These are phyloP conservation scores for Anaspis maculata DNA, from an alignment of 2,888 invertebrate genomes.

Conservation along the genomic window DNA sequence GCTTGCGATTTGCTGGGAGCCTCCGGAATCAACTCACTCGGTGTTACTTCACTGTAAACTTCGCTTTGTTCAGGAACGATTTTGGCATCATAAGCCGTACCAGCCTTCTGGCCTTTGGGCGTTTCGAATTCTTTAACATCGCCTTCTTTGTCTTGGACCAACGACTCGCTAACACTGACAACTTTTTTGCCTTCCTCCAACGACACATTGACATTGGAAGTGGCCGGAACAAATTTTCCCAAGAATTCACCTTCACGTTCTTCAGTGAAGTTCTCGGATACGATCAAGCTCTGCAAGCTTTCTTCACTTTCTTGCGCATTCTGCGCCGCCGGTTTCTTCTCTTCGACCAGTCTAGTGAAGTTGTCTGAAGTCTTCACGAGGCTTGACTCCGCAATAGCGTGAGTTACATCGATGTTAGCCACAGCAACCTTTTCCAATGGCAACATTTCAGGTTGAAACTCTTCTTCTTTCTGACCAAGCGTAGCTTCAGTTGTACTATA, in stretches of 20 bases:
- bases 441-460: conserved; percentile 30
- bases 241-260: conserved; percentile 47
- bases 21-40: conserved; percentile 14
- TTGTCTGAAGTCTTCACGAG: conserved; percentile 28
- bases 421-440: conserved; percentile 32
- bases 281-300: conserved; percentile 42
- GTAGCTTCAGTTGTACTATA: conserved; percentile 41
- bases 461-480: conserved; percentile 41
- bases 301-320: conserved; percentile 40
- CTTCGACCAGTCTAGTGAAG: conserved; percentile 20
- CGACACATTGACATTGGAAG: conserved; percentile 41
- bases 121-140: conserved; percentile 21
- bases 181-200: conserved; percentile 46
- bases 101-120: conserved; percentile 34
- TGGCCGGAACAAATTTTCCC: conserved; percentile 43
- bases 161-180: conserved; percentile 37
- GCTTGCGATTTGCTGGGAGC: conserved; percentile 21
- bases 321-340: conserved; percentile 25
- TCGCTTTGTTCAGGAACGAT: conserved; percentile 39
- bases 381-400: conserved; percentile 39
- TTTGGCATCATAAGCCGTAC: conserved; percentile 34
- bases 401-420: conserved; percentile 28
- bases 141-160: conserved; percentile 35
- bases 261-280: conserved; percentile 41
- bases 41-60: conserved; percentile 7